Base-by-base conservation (phyloP, 2,113 vertebrate genomes). In the Sylvia atricapilla region DNA sequence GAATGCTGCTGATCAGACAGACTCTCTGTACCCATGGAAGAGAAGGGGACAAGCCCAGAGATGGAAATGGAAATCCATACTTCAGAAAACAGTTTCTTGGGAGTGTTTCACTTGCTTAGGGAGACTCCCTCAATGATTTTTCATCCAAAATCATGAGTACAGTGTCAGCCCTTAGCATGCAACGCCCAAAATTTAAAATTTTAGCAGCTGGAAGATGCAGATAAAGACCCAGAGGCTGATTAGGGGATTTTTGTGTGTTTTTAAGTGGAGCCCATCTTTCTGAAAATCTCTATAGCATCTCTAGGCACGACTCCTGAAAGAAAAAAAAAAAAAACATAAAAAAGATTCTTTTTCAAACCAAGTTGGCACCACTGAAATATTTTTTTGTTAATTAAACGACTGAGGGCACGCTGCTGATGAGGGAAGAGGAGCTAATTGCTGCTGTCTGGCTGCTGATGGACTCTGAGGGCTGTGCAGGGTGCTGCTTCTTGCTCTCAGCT, bases 1-100 rank as follows among this genome's bases (percentile, higher is more conserved):
- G 52, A 53, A 41, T n/a, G 21, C 2, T 53, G 11, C 41, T 74
- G 70, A 8, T 33, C 47, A 58, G 24, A 41, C 50, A n/a, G 74
- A 5, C n/a, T 33, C 20, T 55, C 25, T 35, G 22, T 11, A 59
- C 31, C 2, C 47, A 31, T 7, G 7, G 49, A 39, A 64, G 72
- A 59, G 68, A 44, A 90, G 16, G 16, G 23, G 35, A 1, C 14
- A 24, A 1, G 13, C 13, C 11, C 62, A 41, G 33, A 27, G 53
- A 9, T 3, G 11, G 44, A 39, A 39, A 39, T 4, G 13, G 43
- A 44, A 7, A 44, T 44, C 43, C 43, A 19, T 44, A 0, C 10
- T 82, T 76, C 6, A 66, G 44, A 31, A 28, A 13, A 22, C 2
- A 25, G 15, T 15, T 56, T 24, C 2, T 25, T 49, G 30, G n/a